phyloP scores from a whole-genome alignment of 2,888 invertebrate genomes.

The Hydriomena furcata region DNA sequence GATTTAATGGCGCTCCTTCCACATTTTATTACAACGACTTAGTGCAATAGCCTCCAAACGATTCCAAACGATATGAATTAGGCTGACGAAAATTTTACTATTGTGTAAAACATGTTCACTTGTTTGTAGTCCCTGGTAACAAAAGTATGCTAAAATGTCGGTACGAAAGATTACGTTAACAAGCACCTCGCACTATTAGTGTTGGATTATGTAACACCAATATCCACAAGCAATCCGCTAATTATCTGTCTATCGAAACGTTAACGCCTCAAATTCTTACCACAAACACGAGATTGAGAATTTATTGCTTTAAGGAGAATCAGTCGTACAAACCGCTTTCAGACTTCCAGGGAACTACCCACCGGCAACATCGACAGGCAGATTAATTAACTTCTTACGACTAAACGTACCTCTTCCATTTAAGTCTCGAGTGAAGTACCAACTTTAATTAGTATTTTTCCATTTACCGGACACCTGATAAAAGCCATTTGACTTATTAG shows the following conservation, averaged over 20 bases:
- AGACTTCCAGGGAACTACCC: conserved; percentile 69
- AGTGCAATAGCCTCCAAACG: conserved; percentile 54
- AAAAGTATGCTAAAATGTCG: conserved; percentile 67
- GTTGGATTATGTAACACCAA: conserved; percentile 67
- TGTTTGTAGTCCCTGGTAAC: conserved; percentile 54
- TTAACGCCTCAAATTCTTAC: conserved; percentile 73
- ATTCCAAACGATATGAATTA: conserved; percentile 51
- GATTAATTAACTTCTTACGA: conserved; percentile 78
- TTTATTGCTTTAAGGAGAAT: conserved; percentile 70
- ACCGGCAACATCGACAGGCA: conserved; percentile 63
- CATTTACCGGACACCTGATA: conserved; percentile 74
- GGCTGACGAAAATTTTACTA: conserved; percentile 41
- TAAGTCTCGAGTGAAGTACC: conserved; percentile 64
- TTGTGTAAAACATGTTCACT: conserved; percentile 33
- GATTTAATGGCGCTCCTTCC: conserved; percentile 69
- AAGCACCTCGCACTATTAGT: conserved; percentile 62
- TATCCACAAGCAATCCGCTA: conserved; percentile 71
- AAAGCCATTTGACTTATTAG: conserved; percentile 72
- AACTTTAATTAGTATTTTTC: conserved; percentile 78
- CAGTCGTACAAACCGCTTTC: conserved; percentile 73
- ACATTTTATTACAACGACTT: conserved; percentile 68
- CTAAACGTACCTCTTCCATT: conserved; percentile 65
- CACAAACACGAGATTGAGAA: conserved; percentile 65
- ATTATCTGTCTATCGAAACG: conserved; percentile 68
- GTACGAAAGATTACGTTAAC: conserved; percentile 63